These are phyloP conservation scores for Semotilus atromaculatus DNA, from an alignment of 2,797 vertebrate genomes.

Conservation along the genomic window DNA sequence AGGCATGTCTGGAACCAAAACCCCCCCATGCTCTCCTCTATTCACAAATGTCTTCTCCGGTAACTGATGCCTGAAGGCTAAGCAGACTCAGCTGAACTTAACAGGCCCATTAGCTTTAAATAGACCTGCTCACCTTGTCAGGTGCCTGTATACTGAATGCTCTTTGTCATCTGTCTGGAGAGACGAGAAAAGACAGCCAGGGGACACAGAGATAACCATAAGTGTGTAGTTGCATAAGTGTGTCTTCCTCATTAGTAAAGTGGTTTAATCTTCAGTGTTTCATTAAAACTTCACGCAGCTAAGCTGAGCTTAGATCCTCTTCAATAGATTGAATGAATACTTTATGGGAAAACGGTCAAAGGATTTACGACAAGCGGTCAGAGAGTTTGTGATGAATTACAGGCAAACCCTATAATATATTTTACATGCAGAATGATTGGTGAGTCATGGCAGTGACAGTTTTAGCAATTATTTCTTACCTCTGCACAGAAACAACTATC, in stretches of 20 bases:
- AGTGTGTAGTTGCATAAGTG: constrained; percentile 7
- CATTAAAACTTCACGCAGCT: constrained; percentile 22
- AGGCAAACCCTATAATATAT: background rate
- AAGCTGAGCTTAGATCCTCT: constrained; percentile 16
- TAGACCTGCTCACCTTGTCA: constrained; percentile 46
- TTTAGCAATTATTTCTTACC: background rate
- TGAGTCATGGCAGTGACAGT: constrained; percentile 16
- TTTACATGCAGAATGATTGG: constrained; percentile 7
- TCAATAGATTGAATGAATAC: constrained; percentile 13
- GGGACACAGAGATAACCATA: constrained; percentile 13
- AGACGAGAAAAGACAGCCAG: constrained; percentile 18
- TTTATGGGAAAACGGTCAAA: background rate
- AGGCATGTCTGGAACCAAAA: constrained; percentile 53
- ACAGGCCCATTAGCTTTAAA: constrained; percentile 44
- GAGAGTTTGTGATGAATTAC: constrained; percentile 7
- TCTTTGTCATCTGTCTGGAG: constrained; percentile 26
- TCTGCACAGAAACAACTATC: background rate
- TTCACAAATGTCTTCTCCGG: constrained; percentile 21
- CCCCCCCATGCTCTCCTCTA: background rate
- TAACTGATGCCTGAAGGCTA: constrained; percentile 36
- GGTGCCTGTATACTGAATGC: constrained; percentile 29
- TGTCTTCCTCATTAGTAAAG: constrained; percentile 18
- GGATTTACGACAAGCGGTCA: background rate
- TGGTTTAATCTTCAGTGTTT: constrained; percentile 22
- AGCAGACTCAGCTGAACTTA: constrained; percentile 26